These are phyloP conservation scores for Deilephila elpenor DNA, from an alignment of 2,888 invertebrate genomes.

Conservation along the genomic window DNA sequence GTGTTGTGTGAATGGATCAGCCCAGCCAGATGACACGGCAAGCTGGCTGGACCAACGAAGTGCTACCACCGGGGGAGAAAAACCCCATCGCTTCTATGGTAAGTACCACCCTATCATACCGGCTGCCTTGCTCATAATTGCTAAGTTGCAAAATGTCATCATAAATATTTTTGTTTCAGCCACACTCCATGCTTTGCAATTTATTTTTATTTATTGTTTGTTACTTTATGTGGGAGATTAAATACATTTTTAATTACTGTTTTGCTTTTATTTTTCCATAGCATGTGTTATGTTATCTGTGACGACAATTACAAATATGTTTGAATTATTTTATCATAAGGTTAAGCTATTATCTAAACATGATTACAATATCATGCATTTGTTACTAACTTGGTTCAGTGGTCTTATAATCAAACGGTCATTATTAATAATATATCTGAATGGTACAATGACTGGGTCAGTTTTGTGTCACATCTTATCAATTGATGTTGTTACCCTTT, in stretches of 20 bases:
- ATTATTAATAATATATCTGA: constrained; percentile 43
- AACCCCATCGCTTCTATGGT: constrained; percentile 82
- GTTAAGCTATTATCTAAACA: constrained; percentile 34
- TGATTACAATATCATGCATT: constrained; percentile 21
- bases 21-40: constrained; percentile 81
- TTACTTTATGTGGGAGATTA: constrained; percentile 46
- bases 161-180: constrained; percentile 72
- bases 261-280: constrained; percentile 48
- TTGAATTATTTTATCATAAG: constrained; percentile 36
- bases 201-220: constrained; percentile 47
- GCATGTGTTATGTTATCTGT: constrained; percentile 37
- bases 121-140: constrained; percentile 32
- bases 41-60: constrained; percentile 79
- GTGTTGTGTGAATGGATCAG: constrained; percentile 84
- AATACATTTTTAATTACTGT: constrained; percentile 43
- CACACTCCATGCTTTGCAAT: constrained; percentile 62
- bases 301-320: constrained; percentile 6
- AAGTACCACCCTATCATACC: constrained; percentile 55
- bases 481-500: constrained; percentile 54
- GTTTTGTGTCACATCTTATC: constrained; percentile 61
- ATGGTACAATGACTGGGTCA: constrained; percentile 66
- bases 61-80: constrained; percentile 65
- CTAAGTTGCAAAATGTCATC: constrained; percentile 43
- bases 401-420: constrained; percentile 47
- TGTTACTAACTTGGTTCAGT: constrained; percentile 53